Percentiles rank a stretch among this genome's conserved stretches.
phyloP scores from a whole-genome alignment of 2,113 vertebrate genomes.

The Hemiscyllium ocellatum region DNA sequence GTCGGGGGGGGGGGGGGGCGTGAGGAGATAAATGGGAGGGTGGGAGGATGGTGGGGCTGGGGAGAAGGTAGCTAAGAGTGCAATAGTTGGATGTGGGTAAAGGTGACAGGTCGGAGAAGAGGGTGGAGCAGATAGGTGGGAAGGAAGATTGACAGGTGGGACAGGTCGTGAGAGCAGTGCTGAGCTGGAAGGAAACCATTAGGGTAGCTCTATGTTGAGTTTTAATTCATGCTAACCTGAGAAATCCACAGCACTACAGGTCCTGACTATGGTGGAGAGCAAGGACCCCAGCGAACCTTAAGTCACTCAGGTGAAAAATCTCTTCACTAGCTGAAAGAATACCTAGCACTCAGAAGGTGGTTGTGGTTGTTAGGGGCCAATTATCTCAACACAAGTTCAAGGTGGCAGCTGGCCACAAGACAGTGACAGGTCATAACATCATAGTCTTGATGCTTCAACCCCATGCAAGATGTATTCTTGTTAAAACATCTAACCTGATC shows the following conservation, averaged over 20 bases:
- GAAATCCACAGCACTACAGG: background rate
- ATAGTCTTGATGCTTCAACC: background rate
- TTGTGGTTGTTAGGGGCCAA: background rate
- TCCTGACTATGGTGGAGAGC: background rate
- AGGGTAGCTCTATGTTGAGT: background rate
- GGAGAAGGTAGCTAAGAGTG: no score
- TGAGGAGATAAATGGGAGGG: no score
- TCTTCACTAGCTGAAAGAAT: background rate
- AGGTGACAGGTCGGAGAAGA: no score
- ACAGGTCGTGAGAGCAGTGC: no score
- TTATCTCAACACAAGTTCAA: background rate
- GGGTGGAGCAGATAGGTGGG: no score
- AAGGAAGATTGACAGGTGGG: no score
- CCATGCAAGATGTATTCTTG: background rate
- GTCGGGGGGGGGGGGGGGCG: no score
- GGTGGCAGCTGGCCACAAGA: background rate
- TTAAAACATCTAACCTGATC: background rate
- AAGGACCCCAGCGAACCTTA: background rate
- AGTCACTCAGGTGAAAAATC: background rate
- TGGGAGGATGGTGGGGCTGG: no score
- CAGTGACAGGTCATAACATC: background rate
- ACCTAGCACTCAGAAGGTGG: background rate
- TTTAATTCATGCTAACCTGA: background rate
- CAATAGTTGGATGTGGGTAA: no score
- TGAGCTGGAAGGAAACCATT: background rate